A percentile compares a stretch with the other conserved stretches of the same genome.
Conservation (phyloP, 2,113 vertebrate species). For the Crypturellus undulatus region DNA sequence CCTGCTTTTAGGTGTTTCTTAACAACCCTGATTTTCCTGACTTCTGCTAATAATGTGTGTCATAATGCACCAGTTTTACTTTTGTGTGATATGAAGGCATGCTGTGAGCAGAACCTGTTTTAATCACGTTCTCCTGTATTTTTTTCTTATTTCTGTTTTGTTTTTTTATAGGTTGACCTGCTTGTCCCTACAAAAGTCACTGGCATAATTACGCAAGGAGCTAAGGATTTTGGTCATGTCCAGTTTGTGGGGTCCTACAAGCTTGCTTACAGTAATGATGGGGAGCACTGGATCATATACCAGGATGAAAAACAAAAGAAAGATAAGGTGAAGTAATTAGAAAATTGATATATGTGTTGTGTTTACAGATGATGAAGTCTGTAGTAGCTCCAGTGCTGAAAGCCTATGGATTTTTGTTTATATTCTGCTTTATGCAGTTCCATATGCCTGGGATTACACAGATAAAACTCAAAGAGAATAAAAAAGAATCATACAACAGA, state of each 20-base stretch:
- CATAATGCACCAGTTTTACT: neutral
- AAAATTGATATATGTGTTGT: neutral
- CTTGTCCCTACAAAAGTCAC: slow-evolving; percentile 94
- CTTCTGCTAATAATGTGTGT: neutral
- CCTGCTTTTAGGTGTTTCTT: neutral
- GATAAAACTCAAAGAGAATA: slow-evolving; percentile 6
- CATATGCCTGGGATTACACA: neutral
- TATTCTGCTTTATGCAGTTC: neutral
- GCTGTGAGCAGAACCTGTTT: neutral
- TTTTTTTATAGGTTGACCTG: slow-evolving; percentile 87
- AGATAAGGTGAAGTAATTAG: slow-evolving; percentile 88
- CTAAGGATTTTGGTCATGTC: slow-evolving; percentile 97
- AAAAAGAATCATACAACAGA: neutral
- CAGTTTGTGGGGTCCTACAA: slow-evolving; percentile 99
- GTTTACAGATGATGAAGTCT: neutral
- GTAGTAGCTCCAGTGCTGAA: neutral
- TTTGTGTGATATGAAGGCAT: neutral
- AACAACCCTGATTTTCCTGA: neutral
- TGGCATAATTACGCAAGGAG: slow-evolving; percentile 97
- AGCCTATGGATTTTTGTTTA: neutral
- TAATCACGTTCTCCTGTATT: neutral
- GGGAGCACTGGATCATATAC: slow-evolving; percentile 91
- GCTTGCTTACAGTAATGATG: slow-evolving; percentile 94
- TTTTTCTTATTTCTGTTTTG: neutral
- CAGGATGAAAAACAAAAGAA: slow-evolving; percentile 97